Base-by-base conservation (phyloP, 2,113 vertebrate genomes). In the Litocranius walleri region DNA sequence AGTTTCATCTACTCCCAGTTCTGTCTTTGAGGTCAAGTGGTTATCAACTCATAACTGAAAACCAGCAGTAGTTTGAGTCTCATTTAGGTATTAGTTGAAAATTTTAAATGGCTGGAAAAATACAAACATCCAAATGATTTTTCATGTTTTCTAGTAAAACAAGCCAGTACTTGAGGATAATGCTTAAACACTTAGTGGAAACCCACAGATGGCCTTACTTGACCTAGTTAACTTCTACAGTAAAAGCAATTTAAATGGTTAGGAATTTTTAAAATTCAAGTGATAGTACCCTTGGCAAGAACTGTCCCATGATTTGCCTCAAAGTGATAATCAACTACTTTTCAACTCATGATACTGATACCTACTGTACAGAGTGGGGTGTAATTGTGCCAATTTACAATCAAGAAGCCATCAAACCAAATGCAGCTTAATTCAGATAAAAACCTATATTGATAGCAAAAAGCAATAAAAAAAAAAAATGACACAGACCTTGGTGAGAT, bases 381-480 rank as follows among this genome's bases (percentile, higher is more conserved):
- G 62, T 19, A 43, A 3, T 54, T 92, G 67, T 93, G 83, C 90
- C 80, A 82, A 27, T 85, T 81, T 80, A 54, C 71, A 95, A 21
- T 84, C 48, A 88, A 85, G 67, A 96, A 96, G 50, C 78, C 92
- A 89, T 94, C 74, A 97, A 57, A 64, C 88, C 64, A 96, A 96
- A 92, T 90, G 36, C 43, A 93, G 45, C 84, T 85, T 78, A 97
- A 95, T 93, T 96, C 57, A 85, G 54, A 62, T 93, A 80, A 96
- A 94, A 57, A 87, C 71, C 61, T 71, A 74, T 97, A 54, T 50
- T n/a, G 57, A 33, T 78, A 92, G 91, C 96, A 83, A 95, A 97
- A 93, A 88, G 86, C 92, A 97, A 93, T 97, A 98, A 94, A 40
- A 30, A 93, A 30, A 94, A 92, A 92, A 56, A 92, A 77, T 78